These are phyloP conservation scores for Sorex maritimensis DNA, from an alignment of 2,797 vertebrate genomes.

Conservation along the genomic window DNA sequence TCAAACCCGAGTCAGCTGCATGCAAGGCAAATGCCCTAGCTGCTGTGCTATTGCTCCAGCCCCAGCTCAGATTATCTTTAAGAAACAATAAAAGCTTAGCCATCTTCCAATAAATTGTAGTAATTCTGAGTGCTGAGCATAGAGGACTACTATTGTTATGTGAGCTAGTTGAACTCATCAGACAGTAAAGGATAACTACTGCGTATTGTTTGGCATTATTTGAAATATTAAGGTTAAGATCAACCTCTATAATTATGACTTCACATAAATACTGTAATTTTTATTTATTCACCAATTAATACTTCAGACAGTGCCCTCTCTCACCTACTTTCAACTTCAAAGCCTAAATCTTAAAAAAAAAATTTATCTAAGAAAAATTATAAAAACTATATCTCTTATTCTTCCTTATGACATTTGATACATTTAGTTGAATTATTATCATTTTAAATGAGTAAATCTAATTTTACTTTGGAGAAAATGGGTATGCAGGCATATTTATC, in stretches of 20 bases:
- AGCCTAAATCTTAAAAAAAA: not conserved
- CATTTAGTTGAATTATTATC: slow-evolving; percentile 16
- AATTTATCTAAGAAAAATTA: not conserved
- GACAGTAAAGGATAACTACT: not conserved
- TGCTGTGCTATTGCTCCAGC: no score
- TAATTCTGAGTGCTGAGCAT: not conserved
- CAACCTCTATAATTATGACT: slow-evolving; percentile 12
- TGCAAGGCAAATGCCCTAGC: no score
- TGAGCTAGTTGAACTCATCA: not conserved
- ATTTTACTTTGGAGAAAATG: slow-evolving; percentile 41
- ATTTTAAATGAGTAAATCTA: not conserved
- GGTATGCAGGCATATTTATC: not conserved
- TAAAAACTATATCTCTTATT: not conserved
- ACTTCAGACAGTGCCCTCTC: not conserved
- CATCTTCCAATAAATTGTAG: not conserved
- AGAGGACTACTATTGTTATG: not conserved
- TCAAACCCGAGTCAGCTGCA: no score
- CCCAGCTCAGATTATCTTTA: not conserved
- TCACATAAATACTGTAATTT: slow-evolving; percentile 2
- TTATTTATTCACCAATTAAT: slow-evolving; percentile 33
- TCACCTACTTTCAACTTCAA: not conserved
- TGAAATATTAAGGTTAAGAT: slow-evolving; percentile 18
- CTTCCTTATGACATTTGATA: not conserved
- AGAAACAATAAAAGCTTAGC: not conserved
- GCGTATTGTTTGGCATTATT: slow-evolving; percentile 1